Percentiles rank a stretch among this genome's conserved stretches.
Evolutionary conservation across 2,797 vertebrate genomes (phyloP).

Genomic region (Ctenopoma kingsleyae): DNA sequence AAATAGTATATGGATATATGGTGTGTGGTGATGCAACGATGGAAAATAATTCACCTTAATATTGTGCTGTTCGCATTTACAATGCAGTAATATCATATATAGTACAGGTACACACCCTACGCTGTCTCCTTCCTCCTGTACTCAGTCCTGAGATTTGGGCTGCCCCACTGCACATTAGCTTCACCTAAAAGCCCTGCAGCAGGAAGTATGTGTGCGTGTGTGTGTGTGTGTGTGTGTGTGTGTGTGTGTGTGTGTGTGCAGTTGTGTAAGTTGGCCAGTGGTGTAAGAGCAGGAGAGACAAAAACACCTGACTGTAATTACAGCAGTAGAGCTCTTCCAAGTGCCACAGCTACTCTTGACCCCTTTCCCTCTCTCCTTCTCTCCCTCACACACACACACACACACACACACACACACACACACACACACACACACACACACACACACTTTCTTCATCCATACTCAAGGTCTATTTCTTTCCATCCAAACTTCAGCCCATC

Average conservation of each 20-base stretch:
- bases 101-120: conserved; percentile 34
- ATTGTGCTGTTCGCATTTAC: conserved; percentile 16
- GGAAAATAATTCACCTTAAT: conserved; percentile 31
- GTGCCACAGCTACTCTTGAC: conserved; percentile 33
- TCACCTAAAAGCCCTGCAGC: conserved; percentile 57
- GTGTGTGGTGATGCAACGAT: conserved; percentile 12
- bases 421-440: conserved; percentile 3
- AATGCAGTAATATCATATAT: conserved; percentile 12
- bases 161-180: conserved; percentile 45
- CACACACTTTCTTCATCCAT: not conserved
- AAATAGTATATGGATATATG: conserved; percentile 8
- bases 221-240: conserved; percentile 30
- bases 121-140: conserved; percentile 27
- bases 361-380: not conserved
- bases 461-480: conserved; percentile 6
- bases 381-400: conserved; percentile 1
- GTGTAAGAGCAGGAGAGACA: conserved; percentile 44
- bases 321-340: conserved; percentile 54
- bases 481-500: not conserved
- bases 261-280: conserved; percentile 45
- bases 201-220: conserved; percentile 15
- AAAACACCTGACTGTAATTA: conserved; percentile 74
- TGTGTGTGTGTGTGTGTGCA: conserved; percentile 26
- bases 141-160: conserved; percentile 43
- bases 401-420: not conserved